A percentile compares a stretch with the other conserved stretches of the same genome.
Conservation (phyloP, 2,888 invertebrate genomes). For the Blastobasis lacticolella region DNA sequence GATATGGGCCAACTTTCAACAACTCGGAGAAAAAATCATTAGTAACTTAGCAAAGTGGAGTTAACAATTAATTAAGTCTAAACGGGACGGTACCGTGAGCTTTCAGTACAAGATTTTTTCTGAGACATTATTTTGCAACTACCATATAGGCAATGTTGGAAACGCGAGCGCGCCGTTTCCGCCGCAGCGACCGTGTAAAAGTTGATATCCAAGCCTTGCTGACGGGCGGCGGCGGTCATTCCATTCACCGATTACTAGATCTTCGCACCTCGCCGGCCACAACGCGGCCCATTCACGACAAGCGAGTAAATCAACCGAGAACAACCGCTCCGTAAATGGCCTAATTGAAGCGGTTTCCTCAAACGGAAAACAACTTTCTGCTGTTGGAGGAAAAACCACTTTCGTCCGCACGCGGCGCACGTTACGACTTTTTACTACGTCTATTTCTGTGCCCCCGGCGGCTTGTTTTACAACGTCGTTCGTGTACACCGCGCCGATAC, state of each 20-base stretch:
- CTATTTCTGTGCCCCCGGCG: slow-evolving; percentile 52
- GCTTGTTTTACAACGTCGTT: slow-evolving; percentile 26
- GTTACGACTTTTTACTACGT: slow-evolving; percentile 63
- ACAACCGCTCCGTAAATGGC: slow-evolving; percentile 42
- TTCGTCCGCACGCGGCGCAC: slow-evolving; percentile 51
- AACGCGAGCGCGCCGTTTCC: not conserved
- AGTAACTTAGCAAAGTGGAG: no score
- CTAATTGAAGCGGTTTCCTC: slow-evolving; percentile 46
- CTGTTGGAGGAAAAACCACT: slow-evolving; percentile 59
- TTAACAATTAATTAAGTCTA: no score
- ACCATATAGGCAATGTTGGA: no score
- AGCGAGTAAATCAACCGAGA: slow-evolving; percentile 66
- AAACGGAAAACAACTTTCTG: slow-evolving; percentile 69
- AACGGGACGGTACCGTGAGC: not conserved
- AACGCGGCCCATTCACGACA: slow-evolving; percentile 68
- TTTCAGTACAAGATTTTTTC: slow-evolving; percentile 3
- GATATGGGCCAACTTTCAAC: no score
- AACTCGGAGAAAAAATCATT: no score
- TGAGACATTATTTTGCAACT: not conserved
- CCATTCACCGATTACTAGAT: slow-evolving; percentile 61
- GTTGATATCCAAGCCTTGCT: slow-evolving; percentile 14
- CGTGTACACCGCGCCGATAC: slow-evolving; percentile 14
- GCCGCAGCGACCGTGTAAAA: slow-evolving; percentile 20
- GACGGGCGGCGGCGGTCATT: slow-evolving; percentile 34
- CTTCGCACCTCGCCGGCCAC: slow-evolving; percentile 63